These are phyloP conservation scores for Jacana jacana DNA, from an alignment of 2,113 vertebrate species.

Conservation along the genomic window DNA sequence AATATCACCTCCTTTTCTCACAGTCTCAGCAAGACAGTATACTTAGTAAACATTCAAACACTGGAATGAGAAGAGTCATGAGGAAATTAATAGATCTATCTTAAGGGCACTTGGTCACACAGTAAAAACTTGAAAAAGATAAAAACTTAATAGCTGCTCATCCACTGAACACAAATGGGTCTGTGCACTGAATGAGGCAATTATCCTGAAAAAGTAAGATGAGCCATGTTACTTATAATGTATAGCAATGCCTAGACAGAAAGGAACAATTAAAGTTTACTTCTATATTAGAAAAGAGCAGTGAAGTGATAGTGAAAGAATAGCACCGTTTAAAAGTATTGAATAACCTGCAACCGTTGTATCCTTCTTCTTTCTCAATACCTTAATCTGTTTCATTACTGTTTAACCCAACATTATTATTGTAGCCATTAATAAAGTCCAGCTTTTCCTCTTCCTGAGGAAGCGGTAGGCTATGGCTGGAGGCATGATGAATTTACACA, in stretches of 20 bases:
- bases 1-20: constrained; percentile 19
- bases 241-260: neutral
- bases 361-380: neutral
- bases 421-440: neutral
- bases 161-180: neutral
- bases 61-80: neutral
- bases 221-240: neutral
- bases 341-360: neutral
- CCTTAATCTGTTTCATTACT: neutral
- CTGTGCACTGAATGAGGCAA: neutral
- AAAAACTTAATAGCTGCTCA: neutral
- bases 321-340: neutral
- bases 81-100: neutral
- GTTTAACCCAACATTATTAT: neutral
- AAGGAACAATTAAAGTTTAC: neutral
- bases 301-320: neutral
- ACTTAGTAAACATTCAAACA: neutral
- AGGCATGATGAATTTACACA: neutral
- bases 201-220: neutral
- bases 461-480: neutral
- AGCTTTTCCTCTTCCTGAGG: neutral
- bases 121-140: neutral
- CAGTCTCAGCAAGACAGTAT: neutral
- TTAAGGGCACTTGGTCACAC: neutral
- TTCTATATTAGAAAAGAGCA: neutral